Evolutionary conservation across 37 sponge, comb jelly and placozoan species (phyloP).

Genomic region (Theonella swinhoei): DNA sequence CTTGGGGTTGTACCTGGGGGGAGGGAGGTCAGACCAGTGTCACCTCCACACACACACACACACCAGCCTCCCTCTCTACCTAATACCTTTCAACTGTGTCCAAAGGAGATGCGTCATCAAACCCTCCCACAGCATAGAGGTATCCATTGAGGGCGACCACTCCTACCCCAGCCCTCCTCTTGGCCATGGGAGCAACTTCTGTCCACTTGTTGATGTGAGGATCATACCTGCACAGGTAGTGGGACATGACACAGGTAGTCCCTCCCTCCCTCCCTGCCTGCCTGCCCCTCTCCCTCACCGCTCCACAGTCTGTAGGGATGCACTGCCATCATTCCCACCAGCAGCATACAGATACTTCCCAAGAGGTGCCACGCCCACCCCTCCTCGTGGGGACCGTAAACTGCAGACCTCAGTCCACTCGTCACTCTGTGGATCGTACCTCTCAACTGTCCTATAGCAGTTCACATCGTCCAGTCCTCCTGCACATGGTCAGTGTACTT

Average conservation of each 20-base stretch:
- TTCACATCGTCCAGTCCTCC: constrained; percentile 90
- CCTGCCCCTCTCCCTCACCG: too few species aligned
- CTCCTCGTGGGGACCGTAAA: constrained; percentile 79
- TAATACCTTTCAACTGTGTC: constrained; percentile 86
- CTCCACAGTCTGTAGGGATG: constrained; percentile 85
- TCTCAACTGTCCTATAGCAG: constrained; percentile 88
- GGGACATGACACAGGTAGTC: neutral
- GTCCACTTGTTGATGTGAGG: constrained; percentile 92
- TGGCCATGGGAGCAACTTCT: constrained; percentile 74
- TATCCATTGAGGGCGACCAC: constrained; percentile 85
- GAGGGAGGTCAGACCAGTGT: neutral
- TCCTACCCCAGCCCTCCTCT: constrained; percentile 88
- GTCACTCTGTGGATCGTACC: constrained; percentile 80
- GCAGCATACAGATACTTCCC: constrained; percentile 83
- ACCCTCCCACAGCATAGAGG: constrained; percentile 94
- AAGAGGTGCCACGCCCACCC: constrained; percentile 86
- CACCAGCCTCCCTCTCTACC: neutral
- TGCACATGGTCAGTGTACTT: too few species aligned
- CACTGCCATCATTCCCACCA: constrained; percentile 88
- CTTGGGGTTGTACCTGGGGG: constrained; percentile 85
- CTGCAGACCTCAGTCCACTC: constrained; percentile 85
- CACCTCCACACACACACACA: neutral
- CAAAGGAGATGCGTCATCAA: constrained; percentile 91
- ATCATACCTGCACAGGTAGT: constrained; percentile 51
- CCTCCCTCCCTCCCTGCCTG: neutral